A percentile compares a stretch with the other conserved stretches of the same genome.
Conservation (phyloP, 2,113 vertebrate genomes). For the Athene cunicularia region DNA sequence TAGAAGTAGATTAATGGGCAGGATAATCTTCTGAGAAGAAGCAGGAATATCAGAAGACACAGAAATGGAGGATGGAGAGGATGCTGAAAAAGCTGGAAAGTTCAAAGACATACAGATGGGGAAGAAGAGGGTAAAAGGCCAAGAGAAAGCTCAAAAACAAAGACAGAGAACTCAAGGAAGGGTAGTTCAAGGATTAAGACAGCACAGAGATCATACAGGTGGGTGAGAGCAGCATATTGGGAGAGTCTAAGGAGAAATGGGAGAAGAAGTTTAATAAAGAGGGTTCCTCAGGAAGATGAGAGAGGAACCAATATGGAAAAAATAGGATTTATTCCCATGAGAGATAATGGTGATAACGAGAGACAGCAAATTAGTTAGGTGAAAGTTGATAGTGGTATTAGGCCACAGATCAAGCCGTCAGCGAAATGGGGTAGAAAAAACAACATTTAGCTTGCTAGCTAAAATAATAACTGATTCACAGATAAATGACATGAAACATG, state of each 20-base stretch:
- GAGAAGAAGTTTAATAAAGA: background rate
- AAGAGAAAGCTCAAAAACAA: background rate
- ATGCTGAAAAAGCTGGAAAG: background rate
- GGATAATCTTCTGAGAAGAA: background rate
- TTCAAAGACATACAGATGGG: background rate
- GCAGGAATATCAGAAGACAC: background rate
- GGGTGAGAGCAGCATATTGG: background rate
- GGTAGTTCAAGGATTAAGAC: background rate
- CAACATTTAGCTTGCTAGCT: background rate
- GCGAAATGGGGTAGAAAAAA: background rate
- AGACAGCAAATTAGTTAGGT: background rate
- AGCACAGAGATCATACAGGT: background rate
- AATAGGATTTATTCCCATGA: background rate
- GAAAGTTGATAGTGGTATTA: background rate
- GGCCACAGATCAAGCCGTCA: background rate
- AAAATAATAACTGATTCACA: background rate
- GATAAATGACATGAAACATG: background rate
- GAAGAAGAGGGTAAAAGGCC: background rate
- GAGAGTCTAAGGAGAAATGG: background rate
- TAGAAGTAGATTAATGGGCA: background rate
- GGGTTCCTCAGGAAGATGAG: background rate
- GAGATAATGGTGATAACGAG: background rate
- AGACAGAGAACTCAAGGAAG: background rate
- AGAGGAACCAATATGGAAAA: background rate
- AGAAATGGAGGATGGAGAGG: background rate